Base-by-base conservation (phyloP, 2,113 vertebrate genomes). In the Thalassoma bifasciatum region DNA sequence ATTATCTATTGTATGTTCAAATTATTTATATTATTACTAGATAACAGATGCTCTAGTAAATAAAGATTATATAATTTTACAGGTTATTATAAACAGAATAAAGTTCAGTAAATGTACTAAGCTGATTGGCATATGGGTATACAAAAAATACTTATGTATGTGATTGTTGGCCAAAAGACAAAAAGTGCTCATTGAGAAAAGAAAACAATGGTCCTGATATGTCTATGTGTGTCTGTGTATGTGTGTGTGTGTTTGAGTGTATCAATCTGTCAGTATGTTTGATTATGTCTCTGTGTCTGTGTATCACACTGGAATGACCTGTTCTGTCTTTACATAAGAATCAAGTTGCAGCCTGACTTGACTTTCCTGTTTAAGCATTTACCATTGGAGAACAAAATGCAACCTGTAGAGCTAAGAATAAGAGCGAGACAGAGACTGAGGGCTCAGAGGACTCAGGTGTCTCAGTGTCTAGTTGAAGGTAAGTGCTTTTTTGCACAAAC, bases 341-440 rank as follows among this genome's bases (percentile, higher is more conserved):
- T 59, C 24, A 6, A 50, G 72, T 58, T 30, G 23, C 69, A 30
- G 8, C 53, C 30, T n/a, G 38, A 78, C 88, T 65, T 53, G 82
- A 79, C 23, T 86, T 84, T 86, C 86, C 77, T 50, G 88, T 91
- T 86, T 30, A 13, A 49, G 56, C 72, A 44, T 37, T 8, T 49
- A 52, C 36, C 11, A 1, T 49, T 63, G 9, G 26, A 72, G 59
- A 2, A 13, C 30, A 62, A 64, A 76, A 59, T 2, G 37, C 13
- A 22, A 60, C 40, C 30, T 30, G 19, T 11, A 30, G 37, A 37
- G 30, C 6, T 30, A 6, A 10, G 1, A 19, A 37, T 22, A 10
- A 26, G 38, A 44, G 24, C 23, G 56, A 38, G 30, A 72, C 34
- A 34, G 61, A 50, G 34, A 59, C 50, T 61, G 14, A 56, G 10